Base-by-base conservation (phyloP, 2,888 invertebrate species). In the Drosophila paranaensis region DNA sequence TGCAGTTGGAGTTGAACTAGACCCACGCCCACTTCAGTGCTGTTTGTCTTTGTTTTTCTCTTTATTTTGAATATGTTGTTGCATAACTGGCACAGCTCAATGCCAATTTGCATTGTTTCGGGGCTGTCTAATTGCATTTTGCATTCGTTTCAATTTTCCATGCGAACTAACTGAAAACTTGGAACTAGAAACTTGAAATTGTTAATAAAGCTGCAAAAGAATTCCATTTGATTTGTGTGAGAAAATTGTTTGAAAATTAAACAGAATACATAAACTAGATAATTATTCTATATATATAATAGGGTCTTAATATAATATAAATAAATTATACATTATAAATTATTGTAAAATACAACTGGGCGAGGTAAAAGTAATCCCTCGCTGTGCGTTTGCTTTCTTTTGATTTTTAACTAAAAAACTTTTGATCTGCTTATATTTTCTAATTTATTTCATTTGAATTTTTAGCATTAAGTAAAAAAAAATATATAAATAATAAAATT, bases 51-150 rank as follows among this genome's bases (percentile, higher is more conserved):
- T 14, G 6, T 0, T 27, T 27, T 78, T 54, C 67, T 46, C n/a
- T 46, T 27, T 0, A 5, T 42, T 46, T 4, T 78, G 64, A 68
- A 78, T 74, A 62, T 74, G 60, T 70, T 74, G 69, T 65, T 79
- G 79, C 69, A 65, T 67, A 71, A 70, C 75, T 66, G 66, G 48
- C 35, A 37, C 9, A 20, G 39, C 57, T 66, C 60, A n/a, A 55
- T 67, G 56, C 39, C 40, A 60, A 70, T 57, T 58, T 75, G 54
- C 68, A 66, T 77, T 69, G 73, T 69, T 63, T 40, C 20, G 14
- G 16, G 6, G 16, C 65, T 51, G 54, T 56, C 63, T 71, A 71
- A 78, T 69, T 77, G 74, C 63, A 60, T 37, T 30, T 60, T 51
- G 46, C 53, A 50, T 60, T 25, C 40, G 27, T 35, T 61, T 63